phyloP scores from a whole-genome alignment of 2,888 invertebrate species.

The Polylopha cassiicola region DNA sequence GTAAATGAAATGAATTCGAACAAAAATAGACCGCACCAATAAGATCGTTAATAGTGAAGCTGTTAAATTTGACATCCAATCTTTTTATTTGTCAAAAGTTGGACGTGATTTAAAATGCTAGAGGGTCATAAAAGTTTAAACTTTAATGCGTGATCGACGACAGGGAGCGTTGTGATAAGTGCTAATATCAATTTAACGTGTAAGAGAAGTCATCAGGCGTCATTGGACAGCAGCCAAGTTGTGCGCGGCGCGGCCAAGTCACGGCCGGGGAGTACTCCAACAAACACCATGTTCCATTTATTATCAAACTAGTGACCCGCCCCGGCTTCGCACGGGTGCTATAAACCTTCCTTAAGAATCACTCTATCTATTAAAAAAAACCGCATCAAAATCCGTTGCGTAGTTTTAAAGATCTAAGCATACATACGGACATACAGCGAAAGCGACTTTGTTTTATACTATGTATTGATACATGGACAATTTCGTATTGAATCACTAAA shows the following conservation, averaged over 20 bases:
- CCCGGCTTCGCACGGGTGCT: no score
- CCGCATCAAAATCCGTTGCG: no score
- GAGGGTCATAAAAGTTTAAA: conserved; percentile 33
- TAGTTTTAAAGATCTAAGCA: no score
- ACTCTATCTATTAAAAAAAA: no score
- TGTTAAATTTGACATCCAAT: conserved; percentile 9
- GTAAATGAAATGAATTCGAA: neutral
- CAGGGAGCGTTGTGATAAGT: conserved; percentile 47
- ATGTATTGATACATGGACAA: no score
- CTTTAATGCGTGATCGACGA: conserved; percentile 43
- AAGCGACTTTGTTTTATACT: no score
- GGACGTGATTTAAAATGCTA: conserved; percentile 22
- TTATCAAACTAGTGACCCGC: no score
- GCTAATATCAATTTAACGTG: conserved; percentile 66
- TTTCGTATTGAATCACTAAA: no score
- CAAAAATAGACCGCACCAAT: conserved; percentile 4
- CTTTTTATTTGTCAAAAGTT: conserved; percentile 21
- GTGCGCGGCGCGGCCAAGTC: conserved; percentile 41
- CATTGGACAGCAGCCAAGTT: conserved; percentile 47
- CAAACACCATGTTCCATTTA: no score
- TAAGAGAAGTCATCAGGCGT: conserved; percentile 52
- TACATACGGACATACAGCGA: no score
- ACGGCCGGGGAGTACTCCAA: conserved; percentile 35
- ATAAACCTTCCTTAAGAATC: no score
- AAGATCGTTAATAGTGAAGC: conserved; percentile 13